Evolutionary conservation across 1,140 invertebrate species (phyloP).

Genomic region (Thereuonema tuberculata): DNA sequence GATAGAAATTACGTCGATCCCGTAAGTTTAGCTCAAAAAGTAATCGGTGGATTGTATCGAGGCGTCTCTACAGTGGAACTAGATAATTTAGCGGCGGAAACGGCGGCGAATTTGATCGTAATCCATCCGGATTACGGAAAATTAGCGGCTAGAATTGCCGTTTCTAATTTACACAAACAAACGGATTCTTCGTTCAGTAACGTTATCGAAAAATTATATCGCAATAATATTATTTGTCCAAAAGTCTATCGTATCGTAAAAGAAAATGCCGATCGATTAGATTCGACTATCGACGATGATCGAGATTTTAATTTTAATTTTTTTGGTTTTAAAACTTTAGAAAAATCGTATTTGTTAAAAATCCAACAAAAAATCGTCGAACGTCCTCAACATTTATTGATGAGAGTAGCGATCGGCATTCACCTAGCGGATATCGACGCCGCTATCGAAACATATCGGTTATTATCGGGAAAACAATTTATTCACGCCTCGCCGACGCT

Average conservation of each 20-base stretch:
- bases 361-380: slow-evolving; percentile 89
- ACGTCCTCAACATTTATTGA: slow-evolving; percentile 95
- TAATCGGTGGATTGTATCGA: slow-evolving; percentile 85
- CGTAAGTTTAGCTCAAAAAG: slow-evolving; percentile 45
- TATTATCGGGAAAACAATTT: slow-evolving; percentile 89
- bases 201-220: slow-evolving; percentile 41
- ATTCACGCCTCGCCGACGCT: slow-evolving; percentile 96
- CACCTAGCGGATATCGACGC: slow-evolving; percentile 85
- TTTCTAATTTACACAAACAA: slow-evolving; percentile 97
- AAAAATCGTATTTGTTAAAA: slow-evolving; percentile 87
- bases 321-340: slow-evolving; percentile 75
- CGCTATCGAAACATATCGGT: slow-evolving; percentile 93
- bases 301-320: slow-evolving; percentile 96
- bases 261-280: slow-evolving; percentile 71
- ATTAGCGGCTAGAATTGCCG: slow-evolving; percentile 85
- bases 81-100: slow-evolving; percentile 95
- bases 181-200: slow-evolving; percentile 74
- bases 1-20: slow-evolving; percentile 94
- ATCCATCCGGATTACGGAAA: slow-evolving; percentile 95
- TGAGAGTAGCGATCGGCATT: slow-evolving; percentile 94
- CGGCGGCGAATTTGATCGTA: slow-evolving; percentile 87
- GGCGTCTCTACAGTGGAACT: slow-evolving; percentile 93
- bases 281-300: slow-evolving; percentile 93
- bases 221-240: slow-evolving; percentile 70
- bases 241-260: slow-evolving; percentile 69